These are phyloP conservation scores for Tragelaphus buxtoni DNA, from an alignment of 2,113 vertebrate genomes.

Conservation along the genomic window DNA sequence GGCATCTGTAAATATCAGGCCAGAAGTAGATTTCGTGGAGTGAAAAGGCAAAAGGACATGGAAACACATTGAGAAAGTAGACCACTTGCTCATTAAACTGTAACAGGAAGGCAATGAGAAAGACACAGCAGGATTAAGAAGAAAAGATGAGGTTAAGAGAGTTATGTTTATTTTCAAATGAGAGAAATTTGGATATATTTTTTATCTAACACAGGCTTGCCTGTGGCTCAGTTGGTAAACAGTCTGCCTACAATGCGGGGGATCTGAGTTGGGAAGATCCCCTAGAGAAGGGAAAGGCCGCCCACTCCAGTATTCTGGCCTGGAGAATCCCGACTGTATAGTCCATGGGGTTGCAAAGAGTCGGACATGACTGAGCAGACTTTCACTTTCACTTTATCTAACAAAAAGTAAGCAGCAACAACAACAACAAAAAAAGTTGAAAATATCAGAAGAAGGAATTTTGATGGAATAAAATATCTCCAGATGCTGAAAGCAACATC, in stretches of 20 bases:
- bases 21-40: not conserved
- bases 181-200: not conserved
- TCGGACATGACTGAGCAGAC: fast-evolving
- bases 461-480: not conserved
- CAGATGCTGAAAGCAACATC: not conserved
- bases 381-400: not conserved
- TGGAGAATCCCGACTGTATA: not conserved
- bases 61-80: not conserved
- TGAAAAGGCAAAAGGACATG: not conserved
- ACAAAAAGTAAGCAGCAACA: not conserved
- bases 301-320: not conserved
- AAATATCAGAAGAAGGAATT: not conserved
- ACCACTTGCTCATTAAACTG: not conserved
- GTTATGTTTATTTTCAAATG: not conserved
- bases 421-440: not conserved
- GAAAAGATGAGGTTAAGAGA: not conserved
- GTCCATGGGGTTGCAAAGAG: not conserved
- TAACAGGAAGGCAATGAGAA: not conserved
- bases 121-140: not conserved
- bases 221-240: not conserved
- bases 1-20: not conserved
- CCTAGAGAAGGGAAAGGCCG: not conserved
- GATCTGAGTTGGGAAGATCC: not conserved
- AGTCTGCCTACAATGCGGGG: not conserved
- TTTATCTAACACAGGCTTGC: not conserved